Evolutionary conservation across 2,113 vertebrate species (phyloP).

Genomic region (Poecile atricapillus): DNA sequence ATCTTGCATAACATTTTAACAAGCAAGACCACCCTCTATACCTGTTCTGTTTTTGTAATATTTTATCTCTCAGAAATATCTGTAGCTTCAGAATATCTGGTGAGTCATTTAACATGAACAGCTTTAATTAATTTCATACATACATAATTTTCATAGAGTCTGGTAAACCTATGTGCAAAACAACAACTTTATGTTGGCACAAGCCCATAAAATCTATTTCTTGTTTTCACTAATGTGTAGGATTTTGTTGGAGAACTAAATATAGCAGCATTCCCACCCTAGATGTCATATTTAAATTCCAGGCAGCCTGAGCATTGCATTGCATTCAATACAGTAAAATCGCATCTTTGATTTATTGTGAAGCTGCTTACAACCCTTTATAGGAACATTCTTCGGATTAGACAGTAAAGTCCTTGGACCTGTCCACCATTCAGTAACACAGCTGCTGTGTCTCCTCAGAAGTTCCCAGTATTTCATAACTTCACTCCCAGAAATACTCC

Average conservation of each 20-base stretch:
- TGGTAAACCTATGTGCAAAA: background rate
- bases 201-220: background rate
- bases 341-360: background rate
- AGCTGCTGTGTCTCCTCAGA: background rate
- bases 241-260: background rate
- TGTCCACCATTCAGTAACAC: background rate
- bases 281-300: background rate
- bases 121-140: background rate
- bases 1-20: conserved; percentile 22
- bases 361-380: background rate
- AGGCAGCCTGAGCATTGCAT: background rate
- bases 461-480: background rate
- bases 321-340: accelerated
- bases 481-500: background rate
- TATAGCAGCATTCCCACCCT: background rate
- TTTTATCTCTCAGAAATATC: background rate
- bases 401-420: background rate
- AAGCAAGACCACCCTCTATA: background rate
- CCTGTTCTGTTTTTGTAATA: background rate
- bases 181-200: background rate
- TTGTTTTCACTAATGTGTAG: background rate
- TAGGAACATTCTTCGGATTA: background rate
- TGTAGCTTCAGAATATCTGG: background rate
- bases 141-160: background rate
- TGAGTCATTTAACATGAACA: background rate